Conservation (phyloP, 2,797 vertebrate species). For the Poecilia velifera region DNA sequence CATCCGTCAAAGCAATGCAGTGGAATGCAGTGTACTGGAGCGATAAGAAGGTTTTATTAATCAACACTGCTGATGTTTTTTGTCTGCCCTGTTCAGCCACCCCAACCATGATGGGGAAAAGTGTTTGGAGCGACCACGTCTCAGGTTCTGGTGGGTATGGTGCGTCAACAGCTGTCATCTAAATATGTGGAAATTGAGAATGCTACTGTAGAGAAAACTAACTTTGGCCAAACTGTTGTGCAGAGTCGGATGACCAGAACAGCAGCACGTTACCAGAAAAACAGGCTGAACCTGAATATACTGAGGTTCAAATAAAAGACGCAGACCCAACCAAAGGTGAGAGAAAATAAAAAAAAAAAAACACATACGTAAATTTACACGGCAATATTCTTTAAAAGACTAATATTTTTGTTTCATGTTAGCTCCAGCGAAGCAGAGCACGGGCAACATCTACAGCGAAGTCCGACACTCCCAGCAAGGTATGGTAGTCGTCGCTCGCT, state of each 20-base stretch:
- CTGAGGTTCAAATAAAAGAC: slow-evolving; percentile 52
- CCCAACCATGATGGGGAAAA: slow-evolving; percentile 80
- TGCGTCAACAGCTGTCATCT: neutral
- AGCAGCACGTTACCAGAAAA: slow-evolving; percentile 50
- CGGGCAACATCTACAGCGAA: slow-evolving; percentile 58
- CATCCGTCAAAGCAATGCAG: neutral
- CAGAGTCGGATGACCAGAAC: slow-evolving; percentile 77
- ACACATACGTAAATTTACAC: neutral
- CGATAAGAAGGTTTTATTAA: neutral
- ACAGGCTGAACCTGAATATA: slow-evolving; percentile 51
- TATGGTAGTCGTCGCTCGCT: slow-evolving; percentile 44
- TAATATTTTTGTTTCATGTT: slow-evolving; percentile 24
- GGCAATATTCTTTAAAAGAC: neutral
- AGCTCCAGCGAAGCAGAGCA: slow-evolving; percentile 51
- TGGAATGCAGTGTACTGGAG: neutral
- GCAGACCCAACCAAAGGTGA: slow-evolving; percentile 59
- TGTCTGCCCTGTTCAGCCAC: slow-evolving; percentile 63
- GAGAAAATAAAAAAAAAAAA: slow-evolving; percentile 8
- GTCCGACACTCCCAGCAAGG: slow-evolving; percentile 66
- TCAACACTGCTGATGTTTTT: slow-evolving; percentile 8
- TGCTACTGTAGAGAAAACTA: neutral
- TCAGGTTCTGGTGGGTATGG: slow-evolving; percentile 73
- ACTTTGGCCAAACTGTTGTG: slow-evolving; percentile 18
- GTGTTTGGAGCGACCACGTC: slow-evolving; percentile 78
- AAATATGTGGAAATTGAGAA: neutral